These are phyloP conservation scores for Eudyptes chrysolophus DNA, from an alignment of 2,113 vertebrate genomes.

Conservation along the genomic window DNA sequence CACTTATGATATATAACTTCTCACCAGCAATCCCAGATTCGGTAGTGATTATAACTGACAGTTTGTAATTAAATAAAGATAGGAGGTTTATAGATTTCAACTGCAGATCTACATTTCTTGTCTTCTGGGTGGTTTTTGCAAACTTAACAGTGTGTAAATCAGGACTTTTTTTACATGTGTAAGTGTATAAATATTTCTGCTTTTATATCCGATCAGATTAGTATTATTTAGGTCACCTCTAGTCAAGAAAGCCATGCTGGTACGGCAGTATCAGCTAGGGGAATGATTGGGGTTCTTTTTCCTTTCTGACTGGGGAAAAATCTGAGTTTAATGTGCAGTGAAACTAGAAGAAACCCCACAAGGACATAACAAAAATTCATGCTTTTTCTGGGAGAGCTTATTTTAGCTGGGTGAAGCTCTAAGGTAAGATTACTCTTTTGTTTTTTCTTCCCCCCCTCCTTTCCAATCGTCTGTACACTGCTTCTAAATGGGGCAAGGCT, in stretches of 20 bases:
- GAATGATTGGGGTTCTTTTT: background rate
- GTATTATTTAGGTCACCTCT: slow-evolving; percentile 7
- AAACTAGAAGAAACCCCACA: background rate
- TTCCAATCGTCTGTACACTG: fast-evolving
- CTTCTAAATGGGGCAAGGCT: background rate
- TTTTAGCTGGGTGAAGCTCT: background rate
- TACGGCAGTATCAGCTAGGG: background rate
- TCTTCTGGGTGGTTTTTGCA: background rate
- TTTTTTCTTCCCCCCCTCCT: fast-evolving
- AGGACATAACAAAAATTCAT: background rate
- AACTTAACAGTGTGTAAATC: background rate
- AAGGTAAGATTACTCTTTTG: background rate
- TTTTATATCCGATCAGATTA: background rate
- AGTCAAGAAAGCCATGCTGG: background rate
- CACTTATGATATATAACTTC: background rate
- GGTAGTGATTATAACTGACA: background rate
- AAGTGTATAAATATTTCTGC: background rate
- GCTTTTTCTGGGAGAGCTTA: background rate
- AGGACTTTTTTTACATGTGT: background rate
- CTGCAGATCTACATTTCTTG: background rate
- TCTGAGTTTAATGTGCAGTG: background rate
- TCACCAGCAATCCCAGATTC: background rate
- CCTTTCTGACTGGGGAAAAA: background rate
- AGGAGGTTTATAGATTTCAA: background rate
- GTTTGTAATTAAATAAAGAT: slow-evolving; percentile 7